These are phyloP conservation scores for Semaprochilodus insignis DNA, from an alignment of 2,797 vertebrate genomes.

Conservation along the genomic window DNA sequence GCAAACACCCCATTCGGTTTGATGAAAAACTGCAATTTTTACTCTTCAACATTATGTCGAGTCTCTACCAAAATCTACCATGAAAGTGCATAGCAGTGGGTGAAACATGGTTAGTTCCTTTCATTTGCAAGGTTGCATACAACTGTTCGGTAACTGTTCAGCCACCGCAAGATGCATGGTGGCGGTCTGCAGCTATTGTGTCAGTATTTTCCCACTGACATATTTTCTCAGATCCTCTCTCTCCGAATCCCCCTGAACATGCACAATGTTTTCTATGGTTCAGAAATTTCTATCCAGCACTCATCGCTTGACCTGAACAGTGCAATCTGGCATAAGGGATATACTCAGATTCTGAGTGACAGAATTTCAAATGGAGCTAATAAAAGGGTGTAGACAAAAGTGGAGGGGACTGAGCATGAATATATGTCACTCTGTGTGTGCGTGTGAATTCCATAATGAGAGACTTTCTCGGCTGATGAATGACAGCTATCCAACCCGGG, in stretches of 20 bases:
- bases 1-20: too few species aligned
- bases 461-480: constrained; percentile 1
- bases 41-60: too few species aligned
- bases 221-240: constrained; percentile 32
- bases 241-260: constrained; percentile 27
- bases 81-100: background rate
- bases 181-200: constrained; percentile 6
- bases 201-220: constrained; percentile 35
- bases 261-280: constrained; percentile 33
- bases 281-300: constrained; percentile 19
- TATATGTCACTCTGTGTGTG: background rate
- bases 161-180: background rate
- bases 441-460: background rate
- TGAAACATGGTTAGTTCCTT: too few species aligned
- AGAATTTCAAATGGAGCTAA: constrained; percentile 73
- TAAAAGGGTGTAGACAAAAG: constrained; percentile 51
- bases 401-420: background rate
- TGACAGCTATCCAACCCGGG: constrained; percentile 10
- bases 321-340: constrained; percentile 48
- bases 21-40: too few species aligned
- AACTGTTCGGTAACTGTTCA: background rate
- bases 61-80: too few species aligned
- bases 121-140: background rate
- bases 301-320: constrained; percentile 51
- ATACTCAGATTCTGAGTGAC: constrained; percentile 66